Evolutionary conservation across 2,888 invertebrate genomes (phyloP), one percentile per base, ranked within the genome.

Genomic region (Tridacna gigas): DNA sequence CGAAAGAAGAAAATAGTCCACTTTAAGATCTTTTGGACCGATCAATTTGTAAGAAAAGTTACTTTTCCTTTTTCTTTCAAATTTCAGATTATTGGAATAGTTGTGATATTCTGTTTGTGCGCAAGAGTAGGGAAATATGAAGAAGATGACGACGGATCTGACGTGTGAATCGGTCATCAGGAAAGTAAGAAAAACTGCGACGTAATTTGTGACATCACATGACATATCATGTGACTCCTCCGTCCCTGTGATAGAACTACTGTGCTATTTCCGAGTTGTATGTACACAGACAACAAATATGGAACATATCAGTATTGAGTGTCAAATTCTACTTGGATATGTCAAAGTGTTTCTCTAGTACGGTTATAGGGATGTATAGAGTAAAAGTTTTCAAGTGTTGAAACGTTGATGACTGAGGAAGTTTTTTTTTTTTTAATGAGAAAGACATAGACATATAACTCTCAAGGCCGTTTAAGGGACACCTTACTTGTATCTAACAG

Each of bases 31-130:
- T 37, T 37, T 2, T 37, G 37, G 37, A 37, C 37, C 7, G 37
- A 37, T 37, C 2, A 37, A 37, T 37, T 37, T 37, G 37, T 37
- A 37, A 37, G 37, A 37, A 37, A 37, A 7, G 2, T 37, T 4
- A 37, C 7, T 37, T 37, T 37, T 7, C 7, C 7, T 37, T 37
- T 37, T 37, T 37, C 7, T 37, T 37, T 37, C 7, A 37, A 37
- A 37, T 88, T 88, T 66, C 91, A 92, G 92, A 86, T 91, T 60
- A 88, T 92, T 66, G 92, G 92, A n/a, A 91, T 91, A 51, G 84
- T 92, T 13, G 89, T 92, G n/a, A 90, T 92, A 56, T 92, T 92
- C 76, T 92, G 92, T 79, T 87, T 92, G 84, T 92, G 92, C 83
- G 89, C 90, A 18, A 84, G 90, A 56, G 92, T 92, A 51, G 81